Evolutionary conservation across 2,113 vertebrate species (phyloP).

Genomic region (Mobula birostris): DNA sequence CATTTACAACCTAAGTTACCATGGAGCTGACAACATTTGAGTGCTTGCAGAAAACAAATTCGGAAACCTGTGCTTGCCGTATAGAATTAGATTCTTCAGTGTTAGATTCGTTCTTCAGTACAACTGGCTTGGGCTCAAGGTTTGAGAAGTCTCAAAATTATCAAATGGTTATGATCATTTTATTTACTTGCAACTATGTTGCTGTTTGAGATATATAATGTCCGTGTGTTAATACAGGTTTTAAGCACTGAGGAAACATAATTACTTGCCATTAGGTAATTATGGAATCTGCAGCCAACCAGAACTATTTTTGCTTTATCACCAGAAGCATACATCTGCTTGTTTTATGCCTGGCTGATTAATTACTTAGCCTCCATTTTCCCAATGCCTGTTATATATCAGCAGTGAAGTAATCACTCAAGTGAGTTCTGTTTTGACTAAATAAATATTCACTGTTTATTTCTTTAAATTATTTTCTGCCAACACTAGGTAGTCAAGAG

Average conservation of each 20-base stretch:
- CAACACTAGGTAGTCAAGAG: background rate
- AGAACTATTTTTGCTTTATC: background rate
- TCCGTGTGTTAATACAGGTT: background rate
- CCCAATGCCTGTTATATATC: background rate
- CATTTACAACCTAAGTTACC: background rate
- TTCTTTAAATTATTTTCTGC: background rate
- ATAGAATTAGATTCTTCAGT: background rate
- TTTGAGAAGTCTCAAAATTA: background rate
- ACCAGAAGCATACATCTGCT: background rate
- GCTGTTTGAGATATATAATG: background rate
- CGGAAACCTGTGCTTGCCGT: background rate
- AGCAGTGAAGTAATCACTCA: background rate
- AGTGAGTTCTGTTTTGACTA: background rate
- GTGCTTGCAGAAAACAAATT: no score
- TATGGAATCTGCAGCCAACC: background rate
- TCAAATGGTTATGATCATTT: background rate
- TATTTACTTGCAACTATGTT: background rate
- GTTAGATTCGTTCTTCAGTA: background rate
- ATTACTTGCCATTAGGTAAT: background rate
- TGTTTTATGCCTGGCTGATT: background rate
- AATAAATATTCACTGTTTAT: background rate
- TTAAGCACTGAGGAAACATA: background rate
- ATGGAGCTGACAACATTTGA: background rate
- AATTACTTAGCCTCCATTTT: background rate
- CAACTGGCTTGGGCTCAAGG: background rate